Conservation (phyloP, 1,140 invertebrate species). For the Pseudomyrmex gracilis region DNA sequence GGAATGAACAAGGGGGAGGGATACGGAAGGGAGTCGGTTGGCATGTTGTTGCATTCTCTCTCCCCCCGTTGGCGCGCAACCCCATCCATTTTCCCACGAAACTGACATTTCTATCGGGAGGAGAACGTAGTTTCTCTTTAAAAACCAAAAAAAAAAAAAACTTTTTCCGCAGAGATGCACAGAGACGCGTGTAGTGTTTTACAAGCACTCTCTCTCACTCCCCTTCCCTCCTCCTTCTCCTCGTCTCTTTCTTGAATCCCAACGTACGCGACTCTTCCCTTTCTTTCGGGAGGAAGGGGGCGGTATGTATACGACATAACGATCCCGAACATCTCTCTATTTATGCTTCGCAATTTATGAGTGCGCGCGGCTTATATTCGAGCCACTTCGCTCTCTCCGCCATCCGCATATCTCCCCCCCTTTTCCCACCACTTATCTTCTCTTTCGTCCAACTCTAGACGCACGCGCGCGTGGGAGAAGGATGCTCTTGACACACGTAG, state of each 20-base stretch:
- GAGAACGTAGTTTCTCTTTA: slow-evolving; percentile 68
- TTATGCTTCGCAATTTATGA: slow-evolving; percentile 69
- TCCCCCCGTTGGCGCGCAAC: slow-evolving; percentile 11
- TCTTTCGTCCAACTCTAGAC: slow-evolving; percentile 17
- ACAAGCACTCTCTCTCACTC: slow-evolving; percentile 48
- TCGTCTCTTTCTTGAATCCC: not conserved
- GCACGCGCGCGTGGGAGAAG: not conserved
- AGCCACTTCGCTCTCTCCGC: slow-evolving; percentile 3
- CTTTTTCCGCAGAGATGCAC: slow-evolving; percentile 53
- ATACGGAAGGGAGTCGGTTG: too few species aligned
- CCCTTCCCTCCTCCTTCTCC: not conserved
- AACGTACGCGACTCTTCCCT: slow-evolving; percentile 11
- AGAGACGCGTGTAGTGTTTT: slow-evolving; percentile 43
- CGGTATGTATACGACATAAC: slow-evolving; percentile 37
- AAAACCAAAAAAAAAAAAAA: slow-evolving; percentile 55
- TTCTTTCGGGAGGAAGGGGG: not conserved
- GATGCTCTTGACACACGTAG: slow-evolving; percentile 29
- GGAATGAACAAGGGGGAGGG: slow-evolving; percentile 34
- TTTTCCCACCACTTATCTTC: slow-evolving; percentile 18
- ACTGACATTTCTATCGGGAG: slow-evolving; percentile 73
- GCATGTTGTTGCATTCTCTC: slow-evolving; percentile 5
- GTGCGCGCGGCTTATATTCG: slow-evolving; percentile 58
- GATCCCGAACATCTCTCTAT: slow-evolving; percentile 66
- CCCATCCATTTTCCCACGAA: slow-evolving; percentile 70
- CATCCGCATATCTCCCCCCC: not conserved